Evolutionary conservation across 1,140 invertebrate species (phyloP).

Genomic region (Melanaphis sacchari): DNA sequence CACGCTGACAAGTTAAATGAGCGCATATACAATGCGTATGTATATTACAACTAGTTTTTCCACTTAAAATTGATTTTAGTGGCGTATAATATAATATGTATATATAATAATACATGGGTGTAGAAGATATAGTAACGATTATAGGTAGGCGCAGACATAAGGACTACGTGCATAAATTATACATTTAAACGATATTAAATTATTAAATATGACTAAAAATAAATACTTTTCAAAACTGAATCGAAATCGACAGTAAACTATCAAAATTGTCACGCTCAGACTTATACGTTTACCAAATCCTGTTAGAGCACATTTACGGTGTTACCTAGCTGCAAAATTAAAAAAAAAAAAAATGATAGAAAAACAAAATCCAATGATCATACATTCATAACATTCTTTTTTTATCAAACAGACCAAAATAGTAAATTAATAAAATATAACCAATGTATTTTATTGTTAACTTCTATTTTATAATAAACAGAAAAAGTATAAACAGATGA

Average conservation of each 20-base stretch:
- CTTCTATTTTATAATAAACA: not conserved
- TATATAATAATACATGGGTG: not conserved
- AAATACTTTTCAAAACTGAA: not conserved
- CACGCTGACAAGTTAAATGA: slow-evolving; percentile 16
- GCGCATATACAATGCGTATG: too few relatives aligned
- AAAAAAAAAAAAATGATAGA: too few relatives aligned
- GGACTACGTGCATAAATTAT: not conserved
- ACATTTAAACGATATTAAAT: not conserved
- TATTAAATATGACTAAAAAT: not conserved
- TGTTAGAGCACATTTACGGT: not conserved
- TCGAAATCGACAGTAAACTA: not conserved
- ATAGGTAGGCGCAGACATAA: not conserved
- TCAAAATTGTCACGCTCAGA: not conserved
- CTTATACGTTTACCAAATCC: not conserved
- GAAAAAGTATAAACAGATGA: not conserved
- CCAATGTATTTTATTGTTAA: not conserved
- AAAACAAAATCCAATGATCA: not conserved
- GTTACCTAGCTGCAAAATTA: not conserved
- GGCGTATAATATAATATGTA: not conserved
- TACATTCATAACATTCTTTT: not conserved
- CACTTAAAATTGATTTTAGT: slow-evolving; percentile 6
- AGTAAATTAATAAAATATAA: not conserved
- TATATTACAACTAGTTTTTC: not conserved
- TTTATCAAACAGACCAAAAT: not conserved
- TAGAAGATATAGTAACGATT: not conserved